These are phyloP conservation scores for Paralichthys olivaceus DNA, from an alignment of 2,113 vertebrate species.

Conservation along the genomic window DNA sequence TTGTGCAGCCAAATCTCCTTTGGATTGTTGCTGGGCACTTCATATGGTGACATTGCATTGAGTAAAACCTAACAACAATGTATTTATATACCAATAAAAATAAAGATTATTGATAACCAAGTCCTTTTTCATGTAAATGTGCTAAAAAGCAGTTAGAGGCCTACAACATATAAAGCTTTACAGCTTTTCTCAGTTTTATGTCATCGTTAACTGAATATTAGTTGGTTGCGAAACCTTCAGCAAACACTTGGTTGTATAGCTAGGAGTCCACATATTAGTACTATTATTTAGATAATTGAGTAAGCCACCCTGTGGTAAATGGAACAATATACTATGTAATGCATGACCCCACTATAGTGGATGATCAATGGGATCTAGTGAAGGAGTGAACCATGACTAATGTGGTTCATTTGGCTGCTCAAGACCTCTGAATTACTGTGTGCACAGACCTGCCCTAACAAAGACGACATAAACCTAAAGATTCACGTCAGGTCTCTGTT, in stretches of 20 bases:
- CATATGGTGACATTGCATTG: slow-evolving; percentile 22
- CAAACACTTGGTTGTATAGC: neutral
- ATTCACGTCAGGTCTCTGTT: slow-evolving; percentile 29
- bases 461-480: slow-evolving; percentile 16
- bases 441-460: slow-evolving; percentile 35
- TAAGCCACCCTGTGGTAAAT: neutral
- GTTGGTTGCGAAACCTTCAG: neutral
- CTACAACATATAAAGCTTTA: no score
- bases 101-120: no score
- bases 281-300: slow-evolving; percentile 11
- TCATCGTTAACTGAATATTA: neutral
- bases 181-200: neutral
- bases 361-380: slow-evolving; percentile 46
- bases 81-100: no score
- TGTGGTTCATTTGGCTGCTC: slow-evolving; percentile 35
- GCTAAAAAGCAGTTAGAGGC: no score
- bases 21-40: slow-evolving; percentile 43
- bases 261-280: neutral
- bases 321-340: slow-evolving; percentile 20
- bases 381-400: slow-evolving; percentile 52
- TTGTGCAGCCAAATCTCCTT: slow-evolving; percentile 40
- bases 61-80: slow-evolving; percentile 32
- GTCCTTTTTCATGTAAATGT: no score
- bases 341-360: slow-evolving; percentile 28
- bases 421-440: slow-evolving; percentile 26